Evolutionary conservation across 2,113 vertebrate genomes (phyloP).

Genomic region (Poeciliopsis retropinna): DNA sequence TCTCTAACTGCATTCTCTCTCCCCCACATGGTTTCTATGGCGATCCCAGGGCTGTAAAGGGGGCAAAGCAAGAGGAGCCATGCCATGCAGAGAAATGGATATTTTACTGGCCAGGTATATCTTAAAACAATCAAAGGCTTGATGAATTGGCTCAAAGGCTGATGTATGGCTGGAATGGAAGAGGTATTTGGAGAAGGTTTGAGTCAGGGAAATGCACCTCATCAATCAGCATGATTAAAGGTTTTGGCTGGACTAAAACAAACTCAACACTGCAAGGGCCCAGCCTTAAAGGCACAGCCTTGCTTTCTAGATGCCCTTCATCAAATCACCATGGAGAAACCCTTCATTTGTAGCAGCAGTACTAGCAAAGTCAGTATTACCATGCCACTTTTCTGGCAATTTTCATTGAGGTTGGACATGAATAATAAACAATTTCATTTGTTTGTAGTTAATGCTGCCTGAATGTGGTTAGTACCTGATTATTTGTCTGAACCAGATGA

Average conservation of each 20-base stretch:
- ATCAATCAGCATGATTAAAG: conserved; percentile 77
- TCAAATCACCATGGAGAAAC: conserved; percentile 6
- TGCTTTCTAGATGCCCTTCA: conserved; percentile 7
- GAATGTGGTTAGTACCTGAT: no score
- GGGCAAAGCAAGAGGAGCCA: conserved; percentile 30
- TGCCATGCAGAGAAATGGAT: conserved; percentile 66
- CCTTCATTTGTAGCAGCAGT: conserved; percentile 2
- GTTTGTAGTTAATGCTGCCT: no score
- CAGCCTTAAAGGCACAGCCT: conserved; percentile 65
- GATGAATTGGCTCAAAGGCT: conserved; percentile 70
- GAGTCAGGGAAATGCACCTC: conserved; percentile 76
- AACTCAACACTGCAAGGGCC: conserved; percentile 59
- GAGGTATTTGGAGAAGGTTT: conserved; percentile 71
- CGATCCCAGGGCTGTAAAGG: conserved; percentile 26
- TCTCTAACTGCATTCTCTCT: neutral
- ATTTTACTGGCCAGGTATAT: conserved; percentile 73
- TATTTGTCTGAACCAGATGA: neutral
- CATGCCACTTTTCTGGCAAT: neutral
- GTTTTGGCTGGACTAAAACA: conserved; percentile 69
- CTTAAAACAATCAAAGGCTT: conserved; percentile 73
- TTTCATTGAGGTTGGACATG: no score
- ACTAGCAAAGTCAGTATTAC: neutral
- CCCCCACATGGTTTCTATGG: neutral
- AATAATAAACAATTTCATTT: no score
- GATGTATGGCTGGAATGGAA: conserved; percentile 69